phyloP scores from a whole-genome alignment of 1,140 invertebrate species.

The Sitodiplosis mosellana region DNA sequence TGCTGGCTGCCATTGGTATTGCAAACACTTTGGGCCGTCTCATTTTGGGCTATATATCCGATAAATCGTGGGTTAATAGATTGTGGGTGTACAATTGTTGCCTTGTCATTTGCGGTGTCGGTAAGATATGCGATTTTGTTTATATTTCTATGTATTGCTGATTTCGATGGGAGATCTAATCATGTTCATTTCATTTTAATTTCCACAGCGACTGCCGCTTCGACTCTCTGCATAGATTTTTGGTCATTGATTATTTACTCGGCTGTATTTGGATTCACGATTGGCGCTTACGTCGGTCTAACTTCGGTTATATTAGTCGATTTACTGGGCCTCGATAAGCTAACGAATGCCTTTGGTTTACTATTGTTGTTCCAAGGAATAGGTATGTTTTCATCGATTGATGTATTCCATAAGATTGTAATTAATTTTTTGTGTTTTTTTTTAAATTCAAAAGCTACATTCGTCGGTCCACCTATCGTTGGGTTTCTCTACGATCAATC shows the following conservation, averaged over 20 bases:
- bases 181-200: constrained; percentile 12
- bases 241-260: constrained; percentile 54
- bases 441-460: constrained; percentile 34
- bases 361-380: constrained; percentile 81
- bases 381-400: constrained; percentile 66
- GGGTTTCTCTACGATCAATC: constrained; percentile 51
- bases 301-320: constrained; percentile 82
- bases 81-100: constrained; percentile 75
- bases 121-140: constrained; percentile 30
- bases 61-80: constrained; percentile 75
- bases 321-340: constrained; percentile 62
- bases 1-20: constrained; percentile 65
- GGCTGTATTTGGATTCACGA: constrained; percentile 68
- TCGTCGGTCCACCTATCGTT: neutral
- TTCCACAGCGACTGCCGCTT: constrained; percentile 57
- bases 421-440: neutral
- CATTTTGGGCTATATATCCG: constrained; percentile 63
- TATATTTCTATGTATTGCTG: neutral
- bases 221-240: constrained; percentile 51
- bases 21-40: constrained; percentile 78
- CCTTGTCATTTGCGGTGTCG: constrained; percentile 63
- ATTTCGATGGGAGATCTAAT: neutral
- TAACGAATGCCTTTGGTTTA: constrained; percentile 88
- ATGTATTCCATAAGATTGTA: too few relatives aligned
- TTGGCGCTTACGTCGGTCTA: constrained; percentile 81